phyloP scores from a whole-genome alignment of 2,888 invertebrate species.

The Acleris laterana region DNA sequence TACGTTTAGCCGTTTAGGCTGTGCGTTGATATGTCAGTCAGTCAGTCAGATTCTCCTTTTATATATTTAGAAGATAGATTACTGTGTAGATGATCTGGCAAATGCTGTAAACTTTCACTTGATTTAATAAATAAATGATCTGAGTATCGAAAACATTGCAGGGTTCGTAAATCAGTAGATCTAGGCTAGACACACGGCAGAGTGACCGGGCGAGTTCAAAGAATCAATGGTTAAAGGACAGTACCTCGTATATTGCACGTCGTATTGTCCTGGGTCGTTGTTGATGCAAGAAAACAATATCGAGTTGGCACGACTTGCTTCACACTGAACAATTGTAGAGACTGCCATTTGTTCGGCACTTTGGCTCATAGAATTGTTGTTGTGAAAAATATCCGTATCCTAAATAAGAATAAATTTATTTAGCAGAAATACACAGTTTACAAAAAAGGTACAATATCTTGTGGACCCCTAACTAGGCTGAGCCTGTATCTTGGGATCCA shows the following conservation, averaged over 20 bases:
- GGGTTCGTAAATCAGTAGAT: background rate
- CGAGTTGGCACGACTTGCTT: conserved; percentile 89
- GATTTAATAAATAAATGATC: too few relatives aligned
- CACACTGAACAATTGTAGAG: conserved; percentile 88
- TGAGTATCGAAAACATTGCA: background rate
- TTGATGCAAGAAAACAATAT: conserved; percentile 91
- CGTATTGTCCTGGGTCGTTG: conserved; percentile 89
- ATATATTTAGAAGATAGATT: too few relatives aligned
- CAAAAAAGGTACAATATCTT: too few relatives aligned
- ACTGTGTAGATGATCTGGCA: too few relatives aligned
- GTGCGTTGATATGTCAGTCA: too few relatives aligned
- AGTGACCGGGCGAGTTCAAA: too few relatives aligned
- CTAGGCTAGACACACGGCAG: background rate
- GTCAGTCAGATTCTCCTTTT: too few relatives aligned
- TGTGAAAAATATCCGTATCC: conserved; percentile 86
- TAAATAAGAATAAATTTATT: conserved; percentile 68
- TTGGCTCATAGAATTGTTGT: conserved; percentile 82
- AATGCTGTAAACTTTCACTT: too few relatives aligned
- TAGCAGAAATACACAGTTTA: too few relatives aligned
- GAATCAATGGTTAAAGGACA: background rate
- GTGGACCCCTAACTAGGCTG: too few relatives aligned
- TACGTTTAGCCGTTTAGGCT: too few relatives aligned
- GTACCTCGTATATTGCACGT: conserved; percentile 89
- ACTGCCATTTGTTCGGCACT: conserved; percentile 88
- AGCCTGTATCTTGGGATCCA: too few relatives aligned